Percentiles rank a stretch among this genome's conserved stretches.
These are phyloP conservation scores for Pinctada fucata DNA, from an alignment of 2,888 invertebrate genomes.

Conservation along the genomic window DNA sequence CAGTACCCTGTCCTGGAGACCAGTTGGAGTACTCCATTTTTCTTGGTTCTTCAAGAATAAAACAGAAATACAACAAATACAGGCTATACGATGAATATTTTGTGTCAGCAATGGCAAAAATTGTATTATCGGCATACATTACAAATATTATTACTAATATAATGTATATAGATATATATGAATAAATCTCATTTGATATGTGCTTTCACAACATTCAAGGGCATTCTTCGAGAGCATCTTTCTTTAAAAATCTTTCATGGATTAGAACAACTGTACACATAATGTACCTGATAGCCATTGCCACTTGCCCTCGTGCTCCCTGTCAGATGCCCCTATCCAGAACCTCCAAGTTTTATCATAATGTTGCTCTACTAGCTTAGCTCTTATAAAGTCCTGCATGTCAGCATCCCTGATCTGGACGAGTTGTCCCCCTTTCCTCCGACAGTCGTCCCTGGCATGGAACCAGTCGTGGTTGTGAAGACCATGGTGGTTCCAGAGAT, in stretches of 20 bases:
- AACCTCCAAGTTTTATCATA: constrained; percentile 63
- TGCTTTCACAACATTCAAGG: too few relatives aligned
- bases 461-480: constrained; percentile 58
- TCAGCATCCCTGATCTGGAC: constrained; percentile 52
- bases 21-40: not conserved
- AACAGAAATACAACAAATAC: not conserved
- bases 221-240: too few relatives aligned
- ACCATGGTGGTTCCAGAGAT: constrained; percentile 47
- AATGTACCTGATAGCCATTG: constrained; percentile 65
- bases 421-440: constrained; percentile 55
- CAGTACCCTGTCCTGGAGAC: not conserved
- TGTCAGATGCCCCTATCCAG: constrained; percentile 72
- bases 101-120: too few relatives aligned
- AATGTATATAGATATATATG: too few relatives aligned
- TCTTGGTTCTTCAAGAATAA: not conserved
- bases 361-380: constrained; percentile 23
- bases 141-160: too few relatives aligned
- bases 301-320: constrained; percentile 59
- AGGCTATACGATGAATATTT: too few relatives aligned
- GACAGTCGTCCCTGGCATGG: constrained; percentile 56
- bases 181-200: too few relatives aligned
- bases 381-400: constrained; percentile 57
- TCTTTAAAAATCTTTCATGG: too few relatives aligned
- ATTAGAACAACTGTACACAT: too few relatives aligned
- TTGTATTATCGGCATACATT: too few relatives aligned